Evolutionary conservation across 1,140 invertebrate species (phyloP).

Genomic region (Prorops nasuta): DNA sequence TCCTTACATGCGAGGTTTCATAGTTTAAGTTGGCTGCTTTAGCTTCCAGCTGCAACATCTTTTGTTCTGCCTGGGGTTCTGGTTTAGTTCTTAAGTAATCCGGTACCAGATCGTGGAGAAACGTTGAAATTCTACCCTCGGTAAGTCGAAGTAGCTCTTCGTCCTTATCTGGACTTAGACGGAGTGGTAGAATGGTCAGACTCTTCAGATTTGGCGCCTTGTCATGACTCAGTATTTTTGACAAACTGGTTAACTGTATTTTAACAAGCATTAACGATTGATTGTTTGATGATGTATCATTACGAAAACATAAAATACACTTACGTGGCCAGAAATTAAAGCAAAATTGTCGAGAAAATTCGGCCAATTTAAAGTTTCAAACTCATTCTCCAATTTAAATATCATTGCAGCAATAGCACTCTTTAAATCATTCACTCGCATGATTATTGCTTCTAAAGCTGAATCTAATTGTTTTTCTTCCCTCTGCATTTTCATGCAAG

Average conservation of each 20-base stretch:
- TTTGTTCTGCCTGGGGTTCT: constrained; percentile 87
- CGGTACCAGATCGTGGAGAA: constrained; percentile 87
- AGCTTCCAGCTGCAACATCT: constrained; percentile 76
- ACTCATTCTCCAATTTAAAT: constrained; percentile 87
- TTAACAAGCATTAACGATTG: too few species aligned
- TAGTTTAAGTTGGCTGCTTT: constrained; percentile 74
- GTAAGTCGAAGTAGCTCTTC: constrained; percentile 77
- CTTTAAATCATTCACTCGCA: constrained; percentile 86
- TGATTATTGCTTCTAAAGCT: constrained; percentile 79
- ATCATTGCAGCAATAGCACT: constrained; percentile 79
- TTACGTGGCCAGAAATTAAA: constrained; percentile 84
- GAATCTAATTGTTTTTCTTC: constrained; percentile 91
- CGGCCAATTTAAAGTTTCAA: constrained; percentile 89
- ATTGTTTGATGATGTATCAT: neutral
- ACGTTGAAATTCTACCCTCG: constrained; percentile 77
- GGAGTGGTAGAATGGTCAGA: constrained; percentile 81
- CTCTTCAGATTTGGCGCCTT: constrained; percentile 82
- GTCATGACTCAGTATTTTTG: constrained; percentile 85
- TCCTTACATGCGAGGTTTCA: constrained; percentile 74
- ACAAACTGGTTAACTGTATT: constrained; percentile 84
- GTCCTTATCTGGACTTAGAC: constrained; percentile 85
- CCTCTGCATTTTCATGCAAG: constrained; percentile 79
- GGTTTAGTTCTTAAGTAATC: constrained; percentile 93
- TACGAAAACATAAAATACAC: constrained; percentile 31
- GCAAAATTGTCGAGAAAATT: constrained; percentile 92